Evolutionary conservation across 2,113 vertebrate species (phyloP), one percentile per base, ranked within the genome.

Genomic region (Columba janthina): DNA sequence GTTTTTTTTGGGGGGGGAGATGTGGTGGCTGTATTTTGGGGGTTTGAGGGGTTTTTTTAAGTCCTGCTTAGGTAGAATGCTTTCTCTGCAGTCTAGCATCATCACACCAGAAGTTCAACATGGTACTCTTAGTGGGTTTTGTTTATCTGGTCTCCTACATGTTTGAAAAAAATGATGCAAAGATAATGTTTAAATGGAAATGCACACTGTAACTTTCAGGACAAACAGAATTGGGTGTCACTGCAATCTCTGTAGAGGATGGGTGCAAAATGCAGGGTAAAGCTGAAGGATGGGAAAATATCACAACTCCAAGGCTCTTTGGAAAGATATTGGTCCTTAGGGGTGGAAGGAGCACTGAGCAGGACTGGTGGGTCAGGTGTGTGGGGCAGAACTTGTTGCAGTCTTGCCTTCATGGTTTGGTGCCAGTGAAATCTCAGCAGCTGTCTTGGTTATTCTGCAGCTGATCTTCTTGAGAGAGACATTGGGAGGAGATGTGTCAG

Each of bases 401-500:
- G 72, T 46, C 42, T 56, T 56, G 10, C 11, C 62, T 34, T 17
- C 56, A 66, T 3, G 4, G 6, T 15, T 31, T 34, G 50, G 16
- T 82, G 73, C 73, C 60, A 29, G 16, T 44, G 38, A 89, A 73
- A 57, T 29, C 14, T 4, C 40, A 73, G 50, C 5, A 31, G 32
- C 22, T 73, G 40, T 36, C 79, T 48, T 13, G 2, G 48, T 72
- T 79, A 18, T 90, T 88, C 56, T 32, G 50, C 36, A 44, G 46
- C 75, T 80, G 46, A 61, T 34, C 25, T 86, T 66, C 40, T 6
- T 76, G 73, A 40, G 2, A 3, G 53, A 60, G 65, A 25, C 29
- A 2, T 15, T 46, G 13, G 6, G 51, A 86, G 16, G 31, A 83
- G 64, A 57, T 0, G 0, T 1, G 2, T 48, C 36, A 65, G 56